Evolutionary conservation across 2,113 vertebrate species (phyloP), one percentile per base, ranked within the genome.

Genomic region (Nyctibius bracteatus): DNA sequence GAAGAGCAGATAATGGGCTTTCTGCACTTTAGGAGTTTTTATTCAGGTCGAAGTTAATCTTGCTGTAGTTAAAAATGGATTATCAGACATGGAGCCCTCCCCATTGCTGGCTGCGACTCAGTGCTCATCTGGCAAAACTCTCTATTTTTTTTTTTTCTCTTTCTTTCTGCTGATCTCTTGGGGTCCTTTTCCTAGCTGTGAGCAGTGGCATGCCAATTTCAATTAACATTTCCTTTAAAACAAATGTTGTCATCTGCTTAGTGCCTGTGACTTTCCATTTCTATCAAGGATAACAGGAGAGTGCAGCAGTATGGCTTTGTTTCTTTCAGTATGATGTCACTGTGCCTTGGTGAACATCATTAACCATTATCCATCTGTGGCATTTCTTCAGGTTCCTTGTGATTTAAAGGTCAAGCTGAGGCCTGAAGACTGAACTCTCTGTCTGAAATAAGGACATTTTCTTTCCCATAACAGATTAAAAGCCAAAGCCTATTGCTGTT

Each of bases 191-290:
- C 41, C 41, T 43, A 43, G 41, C 41, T 43, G 41, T 43, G 41
- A 43, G 41, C 41, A 43, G 41, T 14, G 14, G 10, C 41, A 14
- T 43, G 41, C 41, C 41, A 43, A 95, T 95, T 92, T 94, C 91
- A 92, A 81, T 95, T 97, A 96, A 96, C 72, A 51, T 93, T 97
- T 88, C 39, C 77, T 75, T 94, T 87, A 89, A 92, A 95, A 81
- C 63, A 94, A 96, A 89, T 88, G 86, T 95, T 93, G 83, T 95
- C 81, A 54, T 95, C 66, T 88, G 86, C 73, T 79, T 83, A 81
- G 68, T 67, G 25, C 54, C 85, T 78, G 49, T 55, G 94, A 51
- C 73, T 73, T 93, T 89, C n/a, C 20, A 6, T 81, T 66, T 66
- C n/a, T 49, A 46, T 16, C 3, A 10, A 35, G 66, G 62, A 15